These are phyloP conservation scores for Tokudaia tokunoshimensis DNA, from an alignment of 2,797 vertebrate species.

Conservation along the genomic window DNA sequence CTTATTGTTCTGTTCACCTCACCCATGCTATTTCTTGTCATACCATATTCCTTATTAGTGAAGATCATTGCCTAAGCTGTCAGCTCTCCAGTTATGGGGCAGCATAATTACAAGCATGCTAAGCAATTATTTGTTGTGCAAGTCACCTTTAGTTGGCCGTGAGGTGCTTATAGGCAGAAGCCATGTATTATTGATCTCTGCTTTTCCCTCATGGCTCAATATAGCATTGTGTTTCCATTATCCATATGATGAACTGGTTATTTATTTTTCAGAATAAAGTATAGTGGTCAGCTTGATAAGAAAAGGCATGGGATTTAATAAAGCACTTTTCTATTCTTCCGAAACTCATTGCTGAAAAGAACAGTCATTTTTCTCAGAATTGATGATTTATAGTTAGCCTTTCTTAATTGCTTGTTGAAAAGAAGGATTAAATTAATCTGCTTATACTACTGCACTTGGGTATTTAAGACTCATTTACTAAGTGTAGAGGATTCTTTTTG, in stretches of 20 bases:
- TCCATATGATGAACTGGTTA: neutral
- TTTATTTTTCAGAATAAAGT: constrained; percentile 55
- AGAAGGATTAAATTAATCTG: constrained; percentile 84
- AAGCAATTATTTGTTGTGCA: constrained; percentile 68
- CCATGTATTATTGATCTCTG: constrained; percentile 37
- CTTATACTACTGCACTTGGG: constrained; percentile 73
- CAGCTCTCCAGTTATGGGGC: constrained; percentile 65
- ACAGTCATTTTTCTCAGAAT: constrained; percentile 66
- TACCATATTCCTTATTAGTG: constrained; percentile 62
- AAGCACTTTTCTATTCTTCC: constrained; percentile 27
- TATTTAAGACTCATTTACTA: constrained; percentile 78
- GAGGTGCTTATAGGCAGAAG: constrained; percentile 42
- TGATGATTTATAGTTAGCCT: constrained; percentile 69
- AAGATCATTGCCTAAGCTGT: constrained; percentile 56
- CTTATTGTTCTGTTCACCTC: constrained; percentile 30
- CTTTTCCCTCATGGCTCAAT: neutral
- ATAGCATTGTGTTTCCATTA: neutral
- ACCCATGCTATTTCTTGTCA: constrained; percentile 18
- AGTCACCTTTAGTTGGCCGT: constrained; percentile 57
- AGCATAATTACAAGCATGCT: constrained; percentile 67
- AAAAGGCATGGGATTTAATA: constrained; percentile 45
- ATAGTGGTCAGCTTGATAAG: constrained; percentile 27
- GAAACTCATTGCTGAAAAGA: constrained; percentile 62
- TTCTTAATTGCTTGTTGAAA: constrained; percentile 81
- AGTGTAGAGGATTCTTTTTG: constrained; percentile 83